Base-by-base conservation (phyloP, 2,888 invertebrate genomes). In the Nesidiocoris tenuis region DNA sequence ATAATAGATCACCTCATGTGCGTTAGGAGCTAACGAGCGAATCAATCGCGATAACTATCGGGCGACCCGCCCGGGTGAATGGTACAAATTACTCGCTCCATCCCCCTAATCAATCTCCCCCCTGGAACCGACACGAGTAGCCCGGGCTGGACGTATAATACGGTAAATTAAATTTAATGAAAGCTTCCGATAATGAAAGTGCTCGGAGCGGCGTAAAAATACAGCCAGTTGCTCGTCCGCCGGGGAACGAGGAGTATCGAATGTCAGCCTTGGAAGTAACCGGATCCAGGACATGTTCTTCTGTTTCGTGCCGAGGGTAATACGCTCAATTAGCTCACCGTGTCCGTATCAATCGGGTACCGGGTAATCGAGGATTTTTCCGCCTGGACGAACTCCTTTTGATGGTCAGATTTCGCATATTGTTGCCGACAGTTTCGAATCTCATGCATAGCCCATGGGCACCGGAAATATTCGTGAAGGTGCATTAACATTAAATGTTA, bases 161-260 rank as follows among this genome's bases (percentile, higher is more conserved):
- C 16, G 72, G 61, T 72, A 72, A 72, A 72, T 72, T 72, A 72
- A 61, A 61, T 72, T 72, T 72, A 63, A 72, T 72, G 72, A 72
- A 72, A 25, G 63, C 72, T 39, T 61, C 21, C 72, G 72, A 72
- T 57, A 67, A 72, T 72, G 63, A 55, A 72, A 54, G 39, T 72
- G 72, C 72, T 72, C 72, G 61, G n/a, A 61, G 54, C 72, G 72
- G 72, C 39, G 72, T 17, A 61, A 72, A 63, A 39, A 61, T 9
- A 39, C n/a, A 18, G 72, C 72, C 72, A 72, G 72, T 72, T 72
- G 72, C 72, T 72, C 63, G 39, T 72, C 72, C 39, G 39, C 12
- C 39, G 39, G 39, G 39, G 39, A 12, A 39, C 5, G 12, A 39
- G 39, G 72, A 23, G 72, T 72, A 72, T 72, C 72, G 63, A 21